A percentile compares a stretch with the other conserved stretches of the same genome.
Conservation (phyloP, 2,113 vertebrate species). For the Hemicordylus capensis region DNA sequence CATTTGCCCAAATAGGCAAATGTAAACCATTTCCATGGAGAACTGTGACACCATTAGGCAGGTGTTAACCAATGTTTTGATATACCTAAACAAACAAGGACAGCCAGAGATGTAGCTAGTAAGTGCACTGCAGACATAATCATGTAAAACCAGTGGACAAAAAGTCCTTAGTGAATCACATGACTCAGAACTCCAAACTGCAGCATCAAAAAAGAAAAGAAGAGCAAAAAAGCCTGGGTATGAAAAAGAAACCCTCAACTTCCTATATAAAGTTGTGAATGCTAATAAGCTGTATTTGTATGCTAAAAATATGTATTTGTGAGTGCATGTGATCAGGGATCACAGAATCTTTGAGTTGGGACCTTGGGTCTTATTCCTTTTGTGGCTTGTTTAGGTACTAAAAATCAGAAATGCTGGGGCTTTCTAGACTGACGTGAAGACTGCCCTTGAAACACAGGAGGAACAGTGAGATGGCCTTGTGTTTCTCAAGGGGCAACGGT, state of each 20-base stretch:
- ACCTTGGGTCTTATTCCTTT: not conserved
- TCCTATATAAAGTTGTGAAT: not conserved
- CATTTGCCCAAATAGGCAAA: slow-evolving; percentile 34
- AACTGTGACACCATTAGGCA: not conserved
- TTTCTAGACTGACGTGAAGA: not conserved
- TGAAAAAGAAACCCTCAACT: not conserved
- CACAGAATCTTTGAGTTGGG: not conserved
- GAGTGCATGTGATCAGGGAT: not conserved
- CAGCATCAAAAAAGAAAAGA: not conserved
- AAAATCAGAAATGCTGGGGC: too few species aligned
- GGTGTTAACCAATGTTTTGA: slow-evolving; percentile 7
- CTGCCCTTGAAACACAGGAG: not conserved
- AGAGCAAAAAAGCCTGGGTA: too few species aligned
- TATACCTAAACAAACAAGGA: slow-evolving; percentile 24
- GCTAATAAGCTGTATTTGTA: too few species aligned
- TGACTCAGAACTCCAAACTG: not conserved
- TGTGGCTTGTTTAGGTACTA: not conserved
- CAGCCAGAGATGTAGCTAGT: not conserved
- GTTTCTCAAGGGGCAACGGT: not conserved
- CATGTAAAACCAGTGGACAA: slow-evolving; percentile 7
- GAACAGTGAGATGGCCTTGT: not conserved
- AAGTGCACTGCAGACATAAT: slow-evolving; percentile 21
- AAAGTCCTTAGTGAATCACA: not conserved
- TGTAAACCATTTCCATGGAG: slow-evolving; percentile 20
- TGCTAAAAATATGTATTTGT: too few species aligned